phyloP scores from a whole-genome alignment of 1,140 invertebrate species.

The Drosophila biarmipes region DNA sequence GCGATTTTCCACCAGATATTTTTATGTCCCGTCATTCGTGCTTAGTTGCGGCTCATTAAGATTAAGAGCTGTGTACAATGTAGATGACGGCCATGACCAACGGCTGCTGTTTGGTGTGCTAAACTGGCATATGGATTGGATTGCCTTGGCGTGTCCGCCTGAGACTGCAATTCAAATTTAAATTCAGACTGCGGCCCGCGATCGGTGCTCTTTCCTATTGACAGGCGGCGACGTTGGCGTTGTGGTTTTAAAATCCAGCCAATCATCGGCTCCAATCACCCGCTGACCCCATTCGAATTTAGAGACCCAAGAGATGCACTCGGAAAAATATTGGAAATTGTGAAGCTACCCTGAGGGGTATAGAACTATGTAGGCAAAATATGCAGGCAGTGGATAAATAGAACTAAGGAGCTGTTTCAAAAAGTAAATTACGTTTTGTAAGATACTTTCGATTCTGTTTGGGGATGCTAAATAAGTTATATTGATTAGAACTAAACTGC shows the following conservation, averaged over 20 bases:
- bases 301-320: slow-evolving; percentile 24
- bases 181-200: slow-evolving; percentile 36
- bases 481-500: too few relatives aligned
- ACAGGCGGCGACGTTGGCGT: slow-evolving; percentile 30
- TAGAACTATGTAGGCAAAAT: too few relatives aligned
- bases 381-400: too few relatives aligned
- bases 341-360: background rate
- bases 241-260: slow-evolving; percentile 35
- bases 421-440: too few relatives aligned
- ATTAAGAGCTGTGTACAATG: slow-evolving; percentile 22
- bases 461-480: too few relatives aligned
- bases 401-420: too few relatives aligned
- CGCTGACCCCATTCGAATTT: slow-evolving; percentile 41
- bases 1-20: slow-evolving; percentile 34
- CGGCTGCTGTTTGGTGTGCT: slow-evolving; percentile 23
- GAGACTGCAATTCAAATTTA: slow-evolving; percentile 37
- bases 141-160: slow-evolving; percentile 43
- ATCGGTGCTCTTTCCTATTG: slow-evolving; percentile 19
- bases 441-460: too few relatives aligned
- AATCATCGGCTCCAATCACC: slow-evolving; percentile 41
- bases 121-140: slow-evolving; percentile 38
- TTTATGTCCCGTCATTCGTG: slow-evolving; percentile 39
- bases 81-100: slow-evolving; percentile 44
- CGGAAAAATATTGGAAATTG: background rate
- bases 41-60: slow-evolving; percentile 36